These are phyloP conservation scores for Steinernema carpocapsae DNA, from an alignment of 2,888 invertebrate genomes.

Conservation along the genomic window DNA sequence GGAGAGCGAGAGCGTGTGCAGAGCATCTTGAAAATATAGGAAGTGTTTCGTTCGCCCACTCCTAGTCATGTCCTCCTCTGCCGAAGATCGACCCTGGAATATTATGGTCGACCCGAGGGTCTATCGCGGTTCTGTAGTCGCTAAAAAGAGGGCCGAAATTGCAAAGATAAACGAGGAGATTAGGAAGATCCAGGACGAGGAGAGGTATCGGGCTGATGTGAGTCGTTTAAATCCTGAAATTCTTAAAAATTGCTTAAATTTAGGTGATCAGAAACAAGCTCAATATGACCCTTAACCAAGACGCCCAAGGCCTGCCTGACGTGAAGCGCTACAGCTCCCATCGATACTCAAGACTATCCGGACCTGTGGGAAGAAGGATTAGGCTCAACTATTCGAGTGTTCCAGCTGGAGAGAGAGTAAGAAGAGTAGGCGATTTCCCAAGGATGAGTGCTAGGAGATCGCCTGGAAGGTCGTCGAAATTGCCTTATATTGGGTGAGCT, in stretches of 20 bases:
- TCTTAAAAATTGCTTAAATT: neutral
- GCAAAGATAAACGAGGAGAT: conserved; percentile 36
- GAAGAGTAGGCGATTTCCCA: conserved; percentile 4
- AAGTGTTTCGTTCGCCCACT: neutral
- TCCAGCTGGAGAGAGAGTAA: conserved; percentile 8
- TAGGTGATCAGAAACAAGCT: conserved; percentile 42
- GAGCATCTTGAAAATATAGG: neutral
- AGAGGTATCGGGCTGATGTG: conserved; percentile 46
- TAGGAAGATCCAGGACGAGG: conserved; percentile 39
- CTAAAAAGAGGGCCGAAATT: conserved; percentile 50
- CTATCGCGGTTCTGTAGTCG: conserved; percentile 60
- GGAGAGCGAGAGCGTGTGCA: neutral
- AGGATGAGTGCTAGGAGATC: neutral
- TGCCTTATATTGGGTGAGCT: neutral
- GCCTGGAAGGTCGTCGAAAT: neutral
- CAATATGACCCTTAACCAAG: conserved; percentile 37
- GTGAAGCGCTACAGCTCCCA: conserved; percentile 8
- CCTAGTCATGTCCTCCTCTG: conserved; percentile 6
- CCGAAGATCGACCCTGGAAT: conserved; percentile 40
- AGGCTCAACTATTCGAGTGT: conserved; percentile 26
- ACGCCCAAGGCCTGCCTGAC: neutral
- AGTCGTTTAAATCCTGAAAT: conserved; percentile 34
- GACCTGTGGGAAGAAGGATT: conserved; percentile 18
- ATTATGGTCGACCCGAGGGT: conserved; percentile 57
- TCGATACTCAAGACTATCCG: neutral